These are phyloP conservation scores for Formica exsecta DNA, from an alignment of 1,140 invertebrate species.

Conservation along the genomic window DNA sequence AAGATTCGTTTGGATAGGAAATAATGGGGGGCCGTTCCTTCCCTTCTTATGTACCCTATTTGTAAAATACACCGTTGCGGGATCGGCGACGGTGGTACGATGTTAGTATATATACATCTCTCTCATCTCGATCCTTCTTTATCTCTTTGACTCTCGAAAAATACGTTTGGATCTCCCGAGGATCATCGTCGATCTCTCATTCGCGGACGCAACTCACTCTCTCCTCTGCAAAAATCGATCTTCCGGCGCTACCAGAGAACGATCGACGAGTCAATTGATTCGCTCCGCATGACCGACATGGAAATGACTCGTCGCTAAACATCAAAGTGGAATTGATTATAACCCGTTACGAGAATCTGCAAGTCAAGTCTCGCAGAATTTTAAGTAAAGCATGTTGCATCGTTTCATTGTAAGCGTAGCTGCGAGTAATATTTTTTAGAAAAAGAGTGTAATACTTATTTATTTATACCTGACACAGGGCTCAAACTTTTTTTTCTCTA, in stretches of 20 bases:
- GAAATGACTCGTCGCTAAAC: background rate
- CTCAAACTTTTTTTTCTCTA: background rate
- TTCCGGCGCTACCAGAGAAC: background rate
- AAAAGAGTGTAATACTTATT: background rate
- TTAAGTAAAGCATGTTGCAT: background rate
- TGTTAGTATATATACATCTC: slow-evolving; percentile 58
- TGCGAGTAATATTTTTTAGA: background rate
- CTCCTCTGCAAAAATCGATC: slow-evolving; percentile 16
- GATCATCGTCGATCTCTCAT: slow-evolving; percentile 57
- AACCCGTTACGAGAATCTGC: background rate
- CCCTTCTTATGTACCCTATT: slow-evolving; percentile 68
- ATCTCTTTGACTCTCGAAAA: slow-evolving; percentile 43
- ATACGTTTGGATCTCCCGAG: slow-evolving; percentile 31
- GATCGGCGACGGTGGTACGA: slow-evolving; percentile 5
- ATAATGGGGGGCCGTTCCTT: slow-evolving; percentile 64
- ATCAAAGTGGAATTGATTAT: slow-evolving; percentile 1
- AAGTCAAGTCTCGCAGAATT: slow-evolving; percentile 23
- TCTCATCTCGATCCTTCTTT: background rate
- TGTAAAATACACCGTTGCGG: slow-evolving; percentile 69
- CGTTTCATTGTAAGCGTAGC: background rate
- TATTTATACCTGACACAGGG: background rate
- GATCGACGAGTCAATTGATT: slow-evolving; percentile 53
- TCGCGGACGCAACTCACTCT: slow-evolving; percentile 15
- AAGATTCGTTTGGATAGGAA: slow-evolving; percentile 69
- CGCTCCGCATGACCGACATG: background rate